phyloP scores from a whole-genome alignment of 1,140 invertebrate species.

The Aphelenchoides avenae region DNA sequence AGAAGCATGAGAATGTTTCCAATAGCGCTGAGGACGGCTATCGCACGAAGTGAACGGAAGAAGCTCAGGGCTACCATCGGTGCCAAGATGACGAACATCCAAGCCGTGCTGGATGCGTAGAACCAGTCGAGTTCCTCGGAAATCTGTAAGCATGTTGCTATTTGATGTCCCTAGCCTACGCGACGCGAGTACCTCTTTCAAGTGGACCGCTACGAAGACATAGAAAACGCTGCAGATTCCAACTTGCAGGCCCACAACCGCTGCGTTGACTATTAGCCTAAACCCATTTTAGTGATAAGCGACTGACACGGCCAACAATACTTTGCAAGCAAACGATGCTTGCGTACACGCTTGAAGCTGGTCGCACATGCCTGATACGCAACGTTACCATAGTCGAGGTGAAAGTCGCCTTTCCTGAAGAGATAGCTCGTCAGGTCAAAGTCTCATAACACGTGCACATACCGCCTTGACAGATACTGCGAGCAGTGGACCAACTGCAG shows the following conservation, averaged over 20 bases:
- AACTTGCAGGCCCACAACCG: conserved; percentile 40
- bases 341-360: conserved; percentile 33
- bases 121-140: conserved; percentile 26
- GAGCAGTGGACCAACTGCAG: conserved; percentile 51
- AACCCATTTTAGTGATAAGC: neutral
- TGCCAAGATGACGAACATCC: conserved; percentile 33
- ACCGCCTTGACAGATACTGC: conserved; percentile 44
- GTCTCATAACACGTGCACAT: no score
- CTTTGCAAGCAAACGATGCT: conserved; percentile 23
- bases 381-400: conserved; percentile 49
- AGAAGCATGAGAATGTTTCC: conserved; percentile 50
- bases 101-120: conserved; percentile 19
- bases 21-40: conserved; percentile 32
- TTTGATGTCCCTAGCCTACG: conserved; percentile 1
- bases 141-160: conserved; percentile 16
- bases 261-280: conserved; percentile 26
- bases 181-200: conserved; percentile 35
- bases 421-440: neutral
- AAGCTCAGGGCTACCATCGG: conserved; percentile 38
- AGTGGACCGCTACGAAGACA: conserved; percentile 47
- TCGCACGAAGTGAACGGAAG: conserved; percentile 25
- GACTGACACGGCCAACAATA: conserved; percentile 10
- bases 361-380: conserved; percentile 42
- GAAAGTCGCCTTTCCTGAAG: conserved; percentile 36
- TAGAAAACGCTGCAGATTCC: conserved; percentile 56